Conservation (phyloP, 2,797 vertebrate genomes). For the Pelobates cultripes region DNA sequence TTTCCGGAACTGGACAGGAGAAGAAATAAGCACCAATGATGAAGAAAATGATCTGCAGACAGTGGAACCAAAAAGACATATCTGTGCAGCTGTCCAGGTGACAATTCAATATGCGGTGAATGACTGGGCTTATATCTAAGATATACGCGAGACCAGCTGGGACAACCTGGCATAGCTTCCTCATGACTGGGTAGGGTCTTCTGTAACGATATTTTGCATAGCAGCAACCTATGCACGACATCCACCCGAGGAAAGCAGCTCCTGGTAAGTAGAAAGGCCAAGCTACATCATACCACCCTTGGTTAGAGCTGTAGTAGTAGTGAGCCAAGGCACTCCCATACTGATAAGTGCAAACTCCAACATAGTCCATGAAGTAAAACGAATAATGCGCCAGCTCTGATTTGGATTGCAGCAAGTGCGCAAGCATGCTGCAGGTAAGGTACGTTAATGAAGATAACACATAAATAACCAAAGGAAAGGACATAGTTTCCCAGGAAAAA, state of each 20-base stretch:
- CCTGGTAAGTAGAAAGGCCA: constrained; percentile 82
- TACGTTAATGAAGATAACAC: constrained; percentile 81
- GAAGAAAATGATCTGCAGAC: constrained; percentile 84
- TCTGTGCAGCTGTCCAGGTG: constrained; percentile 78
- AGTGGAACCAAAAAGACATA: constrained; percentile 80
- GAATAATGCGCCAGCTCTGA: constrained; percentile 87
- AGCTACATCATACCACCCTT: constrained; percentile 80
- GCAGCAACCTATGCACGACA: constrained; percentile 88
- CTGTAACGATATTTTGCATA: constrained; percentile 84
- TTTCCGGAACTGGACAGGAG: constrained; percentile 87
- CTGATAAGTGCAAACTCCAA: constrained; percentile 88
- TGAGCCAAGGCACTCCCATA: constrained; percentile 87
- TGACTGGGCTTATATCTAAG: constrained; percentile 87
- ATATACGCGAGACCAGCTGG: constrained; percentile 81
- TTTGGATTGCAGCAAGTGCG: constrained; percentile 90
- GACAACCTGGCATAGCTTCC: constrained; percentile 88
- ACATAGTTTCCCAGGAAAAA: constrained; percentile 61
- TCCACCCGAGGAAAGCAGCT: constrained; percentile 83
- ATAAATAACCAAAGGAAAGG: constrained; percentile 82
- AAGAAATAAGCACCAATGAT: constrained; percentile 87
- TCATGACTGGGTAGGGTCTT: constrained; percentile 82
- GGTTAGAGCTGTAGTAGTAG: constrained; percentile 86
- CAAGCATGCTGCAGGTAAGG: constrained; percentile 81
- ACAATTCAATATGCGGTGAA: constrained; percentile 77
- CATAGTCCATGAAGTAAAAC: constrained; percentile 90